Conservation (phyloP, 1,140 invertebrate species). For the Calycopis cecrops region DNA sequence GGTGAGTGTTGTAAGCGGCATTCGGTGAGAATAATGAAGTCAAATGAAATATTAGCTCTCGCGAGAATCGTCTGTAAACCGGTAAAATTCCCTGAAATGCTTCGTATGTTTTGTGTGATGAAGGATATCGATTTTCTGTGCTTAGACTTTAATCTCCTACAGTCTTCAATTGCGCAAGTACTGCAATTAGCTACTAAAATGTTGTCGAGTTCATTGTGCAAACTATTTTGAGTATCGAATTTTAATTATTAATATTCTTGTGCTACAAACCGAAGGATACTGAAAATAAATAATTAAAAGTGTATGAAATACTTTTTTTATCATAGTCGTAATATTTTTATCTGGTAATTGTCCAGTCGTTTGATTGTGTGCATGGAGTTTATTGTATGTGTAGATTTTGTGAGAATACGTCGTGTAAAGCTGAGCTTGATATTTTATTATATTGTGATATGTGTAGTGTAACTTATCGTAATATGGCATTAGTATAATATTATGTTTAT, state of each 20-base stretch:
- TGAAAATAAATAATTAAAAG: background rate
- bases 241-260: background rate
- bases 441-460: too few species aligned
- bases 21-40: background rate
- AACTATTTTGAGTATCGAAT: background rate
- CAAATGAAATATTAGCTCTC: background rate
- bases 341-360: too few species aligned
- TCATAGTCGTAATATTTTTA: too few species aligned
- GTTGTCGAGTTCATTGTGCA: background rate
- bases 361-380: too few species aligned
- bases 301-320: background rate
- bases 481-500: background rate
- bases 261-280: background rate
- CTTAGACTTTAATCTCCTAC: background rate
- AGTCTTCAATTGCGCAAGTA: background rate
- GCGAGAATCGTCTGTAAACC: background rate
- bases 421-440: too few species aligned
- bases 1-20: background rate
- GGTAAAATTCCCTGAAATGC: background rate
- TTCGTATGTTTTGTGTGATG: background rate
- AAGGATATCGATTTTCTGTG: background rate
- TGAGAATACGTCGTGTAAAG: too few species aligned
- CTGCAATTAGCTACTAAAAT: background rate
- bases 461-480: too few species aligned
- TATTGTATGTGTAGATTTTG: too few species aligned